Conservation (phyloP, 2,797 vertebrate genomes). For the Anguilla anguilla region DNA sequence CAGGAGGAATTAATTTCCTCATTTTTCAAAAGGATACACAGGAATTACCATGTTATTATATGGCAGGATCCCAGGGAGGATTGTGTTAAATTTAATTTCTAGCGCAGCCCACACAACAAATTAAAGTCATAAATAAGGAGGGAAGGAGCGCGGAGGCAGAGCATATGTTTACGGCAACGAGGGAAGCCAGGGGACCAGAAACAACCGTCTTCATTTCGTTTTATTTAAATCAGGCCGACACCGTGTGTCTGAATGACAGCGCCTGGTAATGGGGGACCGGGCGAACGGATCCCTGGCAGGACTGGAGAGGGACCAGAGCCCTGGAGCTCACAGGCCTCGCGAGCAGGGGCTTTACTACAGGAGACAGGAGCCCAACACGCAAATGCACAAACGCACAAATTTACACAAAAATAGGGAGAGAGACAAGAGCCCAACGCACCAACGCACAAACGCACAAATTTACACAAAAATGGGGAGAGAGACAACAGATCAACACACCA, state of each 20-base stretch:
- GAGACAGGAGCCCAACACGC: no score
- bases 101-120: slow-evolving; percentile 99
- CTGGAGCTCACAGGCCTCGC: background rate
- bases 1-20: slow-evolving; percentile 99
- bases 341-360: background rate
- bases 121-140: slow-evolving; percentile 99
- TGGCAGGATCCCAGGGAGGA: slow-evolving; percentile 99
- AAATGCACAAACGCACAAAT: no score
- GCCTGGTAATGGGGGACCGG: slow-evolving; percentile 90
- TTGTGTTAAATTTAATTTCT: slow-evolving; percentile 99
- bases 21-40: slow-evolving; percentile 99
- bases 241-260: slow-evolving; percentile 99
- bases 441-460: no score
- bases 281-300: slow-evolving; percentile 89
- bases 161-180: slow-evolving; percentile 99
- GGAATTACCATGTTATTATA: slow-evolving; percentile 99
- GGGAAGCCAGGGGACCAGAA: slow-evolving; percentile 99
- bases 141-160: slow-evolving; percentile 97
- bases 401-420: no score
- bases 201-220: slow-evolving; percentile 99
- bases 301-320: background rate
- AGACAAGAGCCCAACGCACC: no score
- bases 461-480: no score
- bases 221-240: slow-evolving; percentile 99
- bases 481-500: no score